These are phyloP conservation scores for Hippopotamus amphibius DNA, from an alignment of 2,113 vertebrate genomes.

Conservation along the genomic window DNA sequence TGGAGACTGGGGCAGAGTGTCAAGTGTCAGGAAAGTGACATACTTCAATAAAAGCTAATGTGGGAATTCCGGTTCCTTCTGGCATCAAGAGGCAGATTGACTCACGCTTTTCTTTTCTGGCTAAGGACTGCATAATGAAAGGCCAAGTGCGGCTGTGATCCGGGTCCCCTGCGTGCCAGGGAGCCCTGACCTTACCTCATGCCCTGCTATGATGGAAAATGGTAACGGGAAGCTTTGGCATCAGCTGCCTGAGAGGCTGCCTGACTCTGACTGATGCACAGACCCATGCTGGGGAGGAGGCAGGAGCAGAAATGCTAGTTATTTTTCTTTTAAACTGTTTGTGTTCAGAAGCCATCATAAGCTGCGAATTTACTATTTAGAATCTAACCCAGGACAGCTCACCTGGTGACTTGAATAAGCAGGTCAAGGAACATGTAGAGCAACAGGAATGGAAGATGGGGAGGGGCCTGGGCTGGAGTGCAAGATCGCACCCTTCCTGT, in stretches of 20 bases:
- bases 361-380: neutral
- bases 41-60: slow-evolving; percentile 56
- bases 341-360: neutral
- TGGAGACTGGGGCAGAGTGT: neutral
- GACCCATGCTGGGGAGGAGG: rapidly evolving
- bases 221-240: neutral
- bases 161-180: neutral
- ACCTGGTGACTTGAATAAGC: neutral
- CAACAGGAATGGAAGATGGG: rapidly evolving
- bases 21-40: slow-evolving; percentile 64
- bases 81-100: slow-evolving; percentile 45
- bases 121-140: slow-evolving; percentile 31
- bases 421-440: neutral
- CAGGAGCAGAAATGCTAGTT: slow-evolving; percentile 11
- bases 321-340: slow-evolving; percentile 64
- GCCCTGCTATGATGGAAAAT: neutral
- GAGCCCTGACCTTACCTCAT: slow-evolving; percentile 53
- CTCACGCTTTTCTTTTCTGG: slow-evolving; percentile 46
- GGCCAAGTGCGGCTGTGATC: neutral
- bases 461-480: rapidly evolving
- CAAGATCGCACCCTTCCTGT: rapidly evolving
- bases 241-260: neutral
- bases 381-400: neutral
- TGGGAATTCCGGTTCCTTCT: slow-evolving; percentile 56
- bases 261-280: neutral